Conservation (phyloP, 1,140 invertebrate genomes). For the Drosophila aff. region DNA sequence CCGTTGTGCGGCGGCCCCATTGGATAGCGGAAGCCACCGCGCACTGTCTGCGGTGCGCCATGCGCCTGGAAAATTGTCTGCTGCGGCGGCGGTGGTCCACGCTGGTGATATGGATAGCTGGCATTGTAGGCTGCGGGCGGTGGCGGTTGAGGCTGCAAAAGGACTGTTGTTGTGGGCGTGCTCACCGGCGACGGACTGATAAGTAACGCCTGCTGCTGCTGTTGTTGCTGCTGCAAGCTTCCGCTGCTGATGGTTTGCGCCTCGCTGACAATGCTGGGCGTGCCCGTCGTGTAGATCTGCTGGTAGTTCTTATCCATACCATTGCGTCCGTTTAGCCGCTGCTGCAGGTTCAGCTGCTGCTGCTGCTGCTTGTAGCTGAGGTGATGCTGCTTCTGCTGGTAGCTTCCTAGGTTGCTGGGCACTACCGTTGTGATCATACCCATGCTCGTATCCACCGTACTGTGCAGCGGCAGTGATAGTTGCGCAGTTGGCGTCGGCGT, state of each 20-base stretch:
- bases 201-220: constrained; percentile 59
- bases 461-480: constrained; percentile 47
- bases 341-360: constrained; percentile 64
- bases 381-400: constrained; percentile 74
- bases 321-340: constrained; percentile 76
- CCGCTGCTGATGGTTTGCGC: constrained; percentile 45
- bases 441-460: constrained; percentile 41
- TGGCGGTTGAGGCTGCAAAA: constrained; percentile 57
- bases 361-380: constrained; percentile 72
- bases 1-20: constrained; percentile 82
- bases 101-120: constrained; percentile 82
- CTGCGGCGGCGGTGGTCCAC: constrained; percentile 77
- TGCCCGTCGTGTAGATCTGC: constrained; percentile 68
- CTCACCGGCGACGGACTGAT: constrained; percentile 65
- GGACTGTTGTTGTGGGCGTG: constrained; percentile 63
- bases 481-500: constrained; percentile 66
- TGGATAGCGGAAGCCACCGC: constrained; percentile 85
- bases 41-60: constrained; percentile 79
- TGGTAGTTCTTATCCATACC: constrained; percentile 74
- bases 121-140: constrained; percentile 63
- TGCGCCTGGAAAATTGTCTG: constrained; percentile 82
- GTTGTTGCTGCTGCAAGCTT: constrained; percentile 48
- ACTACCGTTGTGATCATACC: constrained; percentile 44
- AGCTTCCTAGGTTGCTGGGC: constrained; percentile 41
- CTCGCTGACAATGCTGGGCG: constrained; percentile 53